These are phyloP conservation scores for Psittacula echo DNA, from an alignment of 2,797 vertebrate genomes.

Conservation along the genomic window DNA sequence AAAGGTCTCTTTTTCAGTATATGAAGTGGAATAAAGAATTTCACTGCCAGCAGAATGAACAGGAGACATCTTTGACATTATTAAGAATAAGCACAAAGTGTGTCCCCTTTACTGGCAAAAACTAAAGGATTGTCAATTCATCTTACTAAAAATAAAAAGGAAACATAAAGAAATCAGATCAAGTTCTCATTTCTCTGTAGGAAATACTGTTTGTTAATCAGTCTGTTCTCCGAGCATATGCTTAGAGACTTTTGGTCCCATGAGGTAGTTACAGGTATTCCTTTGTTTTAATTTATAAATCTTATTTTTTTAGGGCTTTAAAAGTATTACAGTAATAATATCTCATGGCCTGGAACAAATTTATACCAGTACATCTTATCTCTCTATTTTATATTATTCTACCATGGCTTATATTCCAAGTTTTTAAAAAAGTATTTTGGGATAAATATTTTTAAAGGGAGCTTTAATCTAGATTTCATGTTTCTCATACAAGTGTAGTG, in stretches of 20 bases:
- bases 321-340: background rate
- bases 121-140: background rate
- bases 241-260: background rate
- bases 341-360: background rate
- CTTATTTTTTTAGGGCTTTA: background rate
- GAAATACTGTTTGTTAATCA: background rate
- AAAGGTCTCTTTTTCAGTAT: background rate
- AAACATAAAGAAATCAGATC: background rate
- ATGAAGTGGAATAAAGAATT: background rate
- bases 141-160: background rate
- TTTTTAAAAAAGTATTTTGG: background rate
- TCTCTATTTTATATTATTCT: background rate
- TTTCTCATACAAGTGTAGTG: background rate
- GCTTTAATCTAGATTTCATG: background rate
- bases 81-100: background rate
- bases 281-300: background rate
- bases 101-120: background rate
- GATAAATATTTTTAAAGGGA: background rate
- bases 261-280: background rate
- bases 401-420: background rate
- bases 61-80: background rate
- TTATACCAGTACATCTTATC: background rate
- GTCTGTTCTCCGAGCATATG: background rate
- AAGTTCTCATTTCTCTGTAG: background rate
- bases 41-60: background rate